Evolutionary conservation across 2,797 vertebrate species (phyloP), one percentile per base, ranked within the genome.

Genomic region (Ataeniobius toweri): DNA sequence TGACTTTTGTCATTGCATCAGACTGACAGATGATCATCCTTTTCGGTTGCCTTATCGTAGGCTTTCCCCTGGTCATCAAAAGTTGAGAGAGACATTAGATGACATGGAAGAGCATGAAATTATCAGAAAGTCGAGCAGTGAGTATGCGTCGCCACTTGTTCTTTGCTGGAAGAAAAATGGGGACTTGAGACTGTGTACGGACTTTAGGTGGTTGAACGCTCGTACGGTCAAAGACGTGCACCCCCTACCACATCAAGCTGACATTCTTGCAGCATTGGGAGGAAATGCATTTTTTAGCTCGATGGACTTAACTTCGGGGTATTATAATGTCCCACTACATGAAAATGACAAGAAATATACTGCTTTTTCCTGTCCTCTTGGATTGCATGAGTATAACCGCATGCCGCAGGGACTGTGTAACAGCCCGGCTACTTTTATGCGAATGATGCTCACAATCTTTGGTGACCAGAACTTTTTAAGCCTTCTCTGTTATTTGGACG

Each of bases 171-270:
- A 87, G 6, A 85, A 80, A 41, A 72, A 55, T 4, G 61, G 78
- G 0, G 75, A 85, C 1, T 7, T 85, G 13, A 12, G 69, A 1
- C n/a, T 89, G 3, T 83, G 83, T 46, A 74, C 56, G 0, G 82
- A 88, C 6, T 86, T 84, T 20, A 53, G 75, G 0, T 89, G 86
- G 88, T 51, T 88, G 4, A 88, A 84, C 7, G 74, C 77, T 0
- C 31, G 53, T 28, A 89, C 84, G 9, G 22, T 73, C 51, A 73
- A 56, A 8, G 50, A 72, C 55, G 41, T 41, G 1, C 67, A 69
- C 67, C 67, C 67, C 1, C 4, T 69, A 12, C 67, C 69, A 1
- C 69, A 71, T 50, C 26, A 75, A 22, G 36, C 69, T 50, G 46
- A 71, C 18, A 26, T 14, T 1, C 44, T 58, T 26, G 55, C 55